Evolutionary conservation across 2,888 invertebrate species (phyloP), one percentile per base, ranked within the genome.

Genomic region (Choristoneura rosaceana): DNA sequence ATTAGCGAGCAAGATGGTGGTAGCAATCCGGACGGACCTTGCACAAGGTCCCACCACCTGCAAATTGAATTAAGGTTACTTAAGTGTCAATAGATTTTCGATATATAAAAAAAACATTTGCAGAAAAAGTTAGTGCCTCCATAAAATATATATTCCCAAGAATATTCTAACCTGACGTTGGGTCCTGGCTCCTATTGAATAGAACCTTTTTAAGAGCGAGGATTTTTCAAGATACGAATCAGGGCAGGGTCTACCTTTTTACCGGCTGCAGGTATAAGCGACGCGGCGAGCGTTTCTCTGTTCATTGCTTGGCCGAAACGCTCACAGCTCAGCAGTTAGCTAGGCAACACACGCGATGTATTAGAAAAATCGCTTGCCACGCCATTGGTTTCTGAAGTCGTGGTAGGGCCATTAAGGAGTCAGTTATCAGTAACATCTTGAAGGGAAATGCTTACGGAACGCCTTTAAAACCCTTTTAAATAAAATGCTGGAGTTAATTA

Each of bases 221-320:
- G 14, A 7, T 43, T 45, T 33, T 60, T 62, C 33, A 17, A 4
- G 61, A 61, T 61, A 43, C 14, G 45, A 7, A 62, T 62, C 45
- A 14, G 5, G 25, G 45, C 45, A 41, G 12, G 41, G 43, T 7
- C 15, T 41, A 45, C 62, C 45, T 62, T 45, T 43, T 45, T 43
- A 43, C 43, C 12, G 12, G 43, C 43, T 4, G 1, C 12, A 4
- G 12, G 12, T 43, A 43, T 12, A 12, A 12, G 43, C 43, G 43
- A 12, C 43, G 43, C 43, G 43, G 12, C 10, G 43, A 43, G 4
- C 43, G 43, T 43, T 43, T 43, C 43, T 43, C 43, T 12, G 43
- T 43, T 12, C 43, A 43, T 12, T 12, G 43, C 43, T 2, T 2
- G 12, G 43, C 12, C 12, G 10, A 10, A 12, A 43, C 12, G 12